Evolutionary conservation across 2,113 vertebrate species (phyloP), one percentile per base, ranked within the genome.

Genomic region (Microtus pennsylvanicus): DNA sequence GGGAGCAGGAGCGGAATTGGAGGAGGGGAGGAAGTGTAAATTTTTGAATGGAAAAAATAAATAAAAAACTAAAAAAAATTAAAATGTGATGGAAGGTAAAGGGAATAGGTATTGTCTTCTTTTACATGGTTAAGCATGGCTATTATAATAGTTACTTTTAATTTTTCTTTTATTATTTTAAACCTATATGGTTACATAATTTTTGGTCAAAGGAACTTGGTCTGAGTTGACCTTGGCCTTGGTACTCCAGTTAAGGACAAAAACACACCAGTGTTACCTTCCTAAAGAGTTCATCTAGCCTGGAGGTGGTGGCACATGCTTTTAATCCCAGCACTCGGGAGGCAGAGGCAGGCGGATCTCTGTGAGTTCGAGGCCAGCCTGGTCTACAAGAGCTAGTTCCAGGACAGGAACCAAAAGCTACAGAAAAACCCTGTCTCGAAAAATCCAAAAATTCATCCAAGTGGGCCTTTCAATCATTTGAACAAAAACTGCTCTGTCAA

Each of bases 221-320:
- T 83, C 5, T 83, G 35, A 42, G n/a, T 63, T 83, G 38, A 33
- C 45, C 3, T 67, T 45, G 61, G 58, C 26, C 14, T 45, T 33
- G 9, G 16, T 16, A 67, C 28, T 42, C 7, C 38, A 38, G 26
- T 30, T 19, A 30, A 85, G 82, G 42, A 5, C 50, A 12, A 24
- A 45, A 65, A 38, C 4, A 19, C 38, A 85, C 9, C 28, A 30
- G 17, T 45, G 9, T 17, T 16, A 38, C 38, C 26, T 65, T 33
- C 38, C 16, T 65, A 67, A 65, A 21, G 4, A 45, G n/a, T 42
- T 85, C 24, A 50, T 50, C 47, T 50, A 50, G 47, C 47, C 47
- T 50, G 47, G 47, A 0, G 1, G 47, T 50, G 47, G 47, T 50
- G 10, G 47, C 47, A 50, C 0, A n/a, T n/a, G 1, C 1, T 7